Evolutionary conservation across 1,140 invertebrate species (phyloP), one percentile per base, ranked within the genome.

Genomic region (Aphaenogaster ashmeadi): DNA sequence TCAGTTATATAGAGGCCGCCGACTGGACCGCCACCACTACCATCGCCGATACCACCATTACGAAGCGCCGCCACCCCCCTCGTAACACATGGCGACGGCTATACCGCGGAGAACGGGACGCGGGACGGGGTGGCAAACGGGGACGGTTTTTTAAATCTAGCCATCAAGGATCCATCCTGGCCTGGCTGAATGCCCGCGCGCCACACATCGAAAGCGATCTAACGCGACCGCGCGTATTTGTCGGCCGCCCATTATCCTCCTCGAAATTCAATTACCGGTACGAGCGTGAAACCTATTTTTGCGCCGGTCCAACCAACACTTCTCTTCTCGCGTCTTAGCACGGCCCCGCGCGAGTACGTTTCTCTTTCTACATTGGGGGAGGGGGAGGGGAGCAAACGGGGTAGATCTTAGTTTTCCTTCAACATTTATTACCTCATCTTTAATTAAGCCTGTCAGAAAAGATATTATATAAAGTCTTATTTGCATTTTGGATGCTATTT

Each of bases 1-100:
- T 94, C 94, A 93, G 94, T 94, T 94, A 93, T 93, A 93, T 87
- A 91, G 92, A 92, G 92, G 88, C 92, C 89, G 91, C 78, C 89
- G 90, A 90, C 92, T 91, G 90, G 67, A 89, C 87, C 84, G 54
- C 58, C 72, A 90, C 86, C 58, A 78, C 86, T 85, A 85, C 38
- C 54, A 84, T 75, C 74, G n/a, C 64, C 64, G 78, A 80, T 79
- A 87, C 44, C 72, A 79, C 86, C 84, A 91, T 89, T 87, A 88
- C 80, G 67, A 69, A 84, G 74, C 69, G 83, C 81, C 90, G 88
- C 67, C 89, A 86, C 81, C 87, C 77, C 84, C 83, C 81, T 74
- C 87, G 89, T 89, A 91, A 91, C 90, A 91, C 90, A 91, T 91
- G 90, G 87, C 89, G 90, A 81, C 88, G 89, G 66, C 66, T 74